A percentile compares a stretch with the other conserved stretches of the same genome.
Evolutionary conservation across 2,888 invertebrate species (phyloP).

Genomic region (Spilarctia lutea): DNA sequence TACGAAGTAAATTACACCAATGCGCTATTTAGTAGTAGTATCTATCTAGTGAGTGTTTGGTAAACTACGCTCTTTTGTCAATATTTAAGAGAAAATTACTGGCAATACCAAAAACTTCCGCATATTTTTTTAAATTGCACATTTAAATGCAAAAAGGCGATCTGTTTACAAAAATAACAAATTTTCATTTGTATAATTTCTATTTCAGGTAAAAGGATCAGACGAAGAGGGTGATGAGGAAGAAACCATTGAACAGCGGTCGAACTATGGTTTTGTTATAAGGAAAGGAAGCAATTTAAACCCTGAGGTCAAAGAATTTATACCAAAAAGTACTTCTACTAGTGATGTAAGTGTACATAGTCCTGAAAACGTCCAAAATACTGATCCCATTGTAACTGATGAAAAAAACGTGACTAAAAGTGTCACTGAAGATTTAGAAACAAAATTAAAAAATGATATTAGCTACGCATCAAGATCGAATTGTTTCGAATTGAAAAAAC

Average conservation of each 20-base stretch:
- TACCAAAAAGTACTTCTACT: conserved; percentile 48
- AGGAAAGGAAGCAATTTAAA: conserved; percentile 65
- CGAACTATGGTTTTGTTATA: conserved; percentile 30
- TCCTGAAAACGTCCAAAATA: not conserved
- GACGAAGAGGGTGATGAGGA: conserved; percentile 16
- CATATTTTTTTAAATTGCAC: too few species aligned
- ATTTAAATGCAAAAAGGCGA: too few species aligned
- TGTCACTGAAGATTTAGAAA: conserved; percentile 40
- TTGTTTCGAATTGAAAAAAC: conserved; percentile 54
- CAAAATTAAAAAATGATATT: conserved; percentile 60
- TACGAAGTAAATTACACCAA: too few species aligned
- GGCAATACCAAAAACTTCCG: too few species aligned
- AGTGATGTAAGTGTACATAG: conserved; percentile 17
- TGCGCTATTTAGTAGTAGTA: too few species aligned
- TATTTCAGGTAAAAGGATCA: conserved; percentile 45
- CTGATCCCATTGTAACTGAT: not conserved
- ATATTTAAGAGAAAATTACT: too few species aligned
- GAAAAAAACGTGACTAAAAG: not conserved
- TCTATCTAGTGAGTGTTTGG: too few species aligned
- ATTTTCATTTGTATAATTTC: not conserved
- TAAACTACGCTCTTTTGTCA: too few species aligned
- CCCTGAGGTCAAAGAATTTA: conserved; percentile 66
- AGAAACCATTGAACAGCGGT: conserved; percentile 5
- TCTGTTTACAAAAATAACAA: not conserved
- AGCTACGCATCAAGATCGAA: conserved; percentile 52